Conservation (phyloP, 2,113 vertebrate genomes). For the Scytalopus superciliaris region DNA sequence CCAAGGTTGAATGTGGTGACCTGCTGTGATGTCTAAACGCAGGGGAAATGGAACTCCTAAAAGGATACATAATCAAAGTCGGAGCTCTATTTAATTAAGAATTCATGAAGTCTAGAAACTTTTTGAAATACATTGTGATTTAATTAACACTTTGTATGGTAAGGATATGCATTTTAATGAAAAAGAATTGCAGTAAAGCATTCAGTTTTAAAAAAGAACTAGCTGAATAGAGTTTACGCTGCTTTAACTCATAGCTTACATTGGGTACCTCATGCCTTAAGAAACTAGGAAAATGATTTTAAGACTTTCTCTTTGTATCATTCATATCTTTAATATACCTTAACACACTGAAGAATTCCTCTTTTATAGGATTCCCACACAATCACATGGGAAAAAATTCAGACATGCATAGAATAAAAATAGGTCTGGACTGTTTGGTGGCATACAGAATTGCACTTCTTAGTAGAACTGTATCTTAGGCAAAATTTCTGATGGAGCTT, state of each 20-base stretch:
- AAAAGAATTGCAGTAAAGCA: neutral
- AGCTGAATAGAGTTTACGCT: neutral
- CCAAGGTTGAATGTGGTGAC: neutral
- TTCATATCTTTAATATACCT: neutral
- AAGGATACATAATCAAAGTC: neutral
- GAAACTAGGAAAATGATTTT: neutral
- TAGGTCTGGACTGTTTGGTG: neutral
- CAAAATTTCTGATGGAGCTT: neutral
- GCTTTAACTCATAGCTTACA: neutral
- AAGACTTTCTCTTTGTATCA: neutral
- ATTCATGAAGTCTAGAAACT: neutral
- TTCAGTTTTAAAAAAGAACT: neutral
- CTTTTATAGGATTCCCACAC: neutral
- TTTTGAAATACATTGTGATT: conserved; percentile 3
- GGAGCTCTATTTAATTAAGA: conserved; percentile 33
- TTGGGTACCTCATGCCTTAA: neutral
- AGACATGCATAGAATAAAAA: neutral
- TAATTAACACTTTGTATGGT: neutral
- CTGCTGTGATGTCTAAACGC: neutral
- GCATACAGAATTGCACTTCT: neutral
- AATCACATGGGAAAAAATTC: neutral
- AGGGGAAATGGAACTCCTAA: neutral
- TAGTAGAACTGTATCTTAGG: neutral
- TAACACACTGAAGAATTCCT: neutral
- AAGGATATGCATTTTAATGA: neutral